Evolutionary conservation across 64 coral and sea anemone genomes (phyloP), one percentile per base, ranked within the genome.

Genomic region (Pachyseris speciosa): DNA sequence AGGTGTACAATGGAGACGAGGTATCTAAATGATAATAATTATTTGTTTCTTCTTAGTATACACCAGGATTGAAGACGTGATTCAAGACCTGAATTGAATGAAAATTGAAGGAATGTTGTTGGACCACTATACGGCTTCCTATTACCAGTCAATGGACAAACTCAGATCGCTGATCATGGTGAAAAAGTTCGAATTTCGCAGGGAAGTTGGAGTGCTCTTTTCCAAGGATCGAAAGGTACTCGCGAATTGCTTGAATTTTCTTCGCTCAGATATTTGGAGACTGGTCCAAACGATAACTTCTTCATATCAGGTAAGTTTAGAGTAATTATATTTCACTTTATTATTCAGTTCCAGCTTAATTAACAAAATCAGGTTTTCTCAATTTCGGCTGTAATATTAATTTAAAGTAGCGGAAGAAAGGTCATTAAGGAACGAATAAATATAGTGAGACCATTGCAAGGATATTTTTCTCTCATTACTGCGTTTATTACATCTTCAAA

Each of bases 131-230:
- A 39, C 77, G 0, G 52, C 77, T 37, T 37, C 52, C 0, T 81
- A 61, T 42, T 81, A 61, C 26, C 77, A 81, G 12, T 9, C 32
- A 81, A 61, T 33, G 12, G 32, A 40, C 53, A 81, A 61, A 63
- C 34, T 81, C 30, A 61, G 26, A 81, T 81, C 77, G 27, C 19
- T 81, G 9, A 8, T 81, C 31, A 81, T 37, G 1, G 34, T 81
- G 1, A 81, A 37, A 34, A 81, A 39, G 53, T 81, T 81, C 15
- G 77, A 41, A 13, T 30, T 81, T 38, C 77, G 55, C 20, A 81
- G 77, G 10, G 77, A 81, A 2, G 33, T 81, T 4, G 77, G 77
- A 60, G 17, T 61, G 0, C 34, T 81, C 9, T 61, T 81, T 15
- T 61, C 51, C 11, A 41, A 40, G 1, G 37, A 41, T 40, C 22